Evolutionary conservation across 2,113 vertebrate species (phyloP).

Genomic region (Hylia prasina): DNA sequence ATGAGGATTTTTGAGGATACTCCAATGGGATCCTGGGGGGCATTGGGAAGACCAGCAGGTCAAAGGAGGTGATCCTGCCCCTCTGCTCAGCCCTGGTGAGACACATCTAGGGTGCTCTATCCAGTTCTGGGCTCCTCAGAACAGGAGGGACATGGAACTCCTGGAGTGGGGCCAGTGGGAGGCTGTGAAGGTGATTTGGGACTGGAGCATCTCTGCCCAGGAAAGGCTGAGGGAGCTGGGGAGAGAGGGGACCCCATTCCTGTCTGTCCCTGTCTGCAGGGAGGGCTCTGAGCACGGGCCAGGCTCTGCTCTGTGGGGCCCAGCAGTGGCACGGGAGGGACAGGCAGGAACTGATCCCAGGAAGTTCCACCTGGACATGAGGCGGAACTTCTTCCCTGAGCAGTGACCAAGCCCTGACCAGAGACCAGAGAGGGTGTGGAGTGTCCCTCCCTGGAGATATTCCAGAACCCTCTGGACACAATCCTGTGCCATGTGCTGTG

Average conservation of each 20-base stretch:
- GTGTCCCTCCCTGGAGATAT: rapidly evolving
- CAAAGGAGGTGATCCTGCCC: background rate
- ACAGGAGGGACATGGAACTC: background rate
- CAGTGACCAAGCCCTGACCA: background rate
- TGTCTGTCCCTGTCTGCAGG: background rate
- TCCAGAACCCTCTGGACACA: background rate
- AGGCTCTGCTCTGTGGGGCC: background rate
- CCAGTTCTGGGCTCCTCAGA: background rate
- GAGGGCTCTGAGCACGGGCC: background rate
- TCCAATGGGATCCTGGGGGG: background rate
- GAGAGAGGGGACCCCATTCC: background rate
- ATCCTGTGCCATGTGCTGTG: background rate
- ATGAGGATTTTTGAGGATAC: background rate
- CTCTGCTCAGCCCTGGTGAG: background rate
- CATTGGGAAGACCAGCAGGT: background rate
- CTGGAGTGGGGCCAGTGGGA: background rate
- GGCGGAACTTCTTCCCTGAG: background rate
- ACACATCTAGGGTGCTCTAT: background rate
- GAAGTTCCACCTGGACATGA: background rate
- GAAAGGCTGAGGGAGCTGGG: background rate
- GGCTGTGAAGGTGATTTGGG: background rate
- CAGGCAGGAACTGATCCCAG: background rate
- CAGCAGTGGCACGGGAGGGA: background rate
- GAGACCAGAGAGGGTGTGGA: background rate
- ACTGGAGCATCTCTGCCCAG: background rate